These are phyloP conservation scores for Coptodon rendalli DNA, from an alignment of 2,113 vertebrate species.

Conservation along the genomic window DNA sequence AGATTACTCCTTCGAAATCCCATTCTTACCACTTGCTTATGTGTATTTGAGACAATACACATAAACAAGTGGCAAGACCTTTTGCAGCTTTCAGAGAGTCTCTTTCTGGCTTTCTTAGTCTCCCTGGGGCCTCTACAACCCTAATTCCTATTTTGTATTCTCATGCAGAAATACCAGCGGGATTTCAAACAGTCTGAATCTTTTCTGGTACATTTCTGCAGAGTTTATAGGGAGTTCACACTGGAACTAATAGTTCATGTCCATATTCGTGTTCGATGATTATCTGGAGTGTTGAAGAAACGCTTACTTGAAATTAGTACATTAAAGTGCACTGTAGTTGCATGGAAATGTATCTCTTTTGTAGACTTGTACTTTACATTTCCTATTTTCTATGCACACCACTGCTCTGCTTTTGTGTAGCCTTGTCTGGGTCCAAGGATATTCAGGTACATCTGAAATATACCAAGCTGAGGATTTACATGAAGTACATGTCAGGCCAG, in stretches of 20 bases:
- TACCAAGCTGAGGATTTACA: background rate
- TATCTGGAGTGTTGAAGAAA: background rate
- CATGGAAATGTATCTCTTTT: background rate
- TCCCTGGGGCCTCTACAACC: background rate
- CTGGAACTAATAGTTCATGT: background rate
- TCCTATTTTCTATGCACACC: background rate
- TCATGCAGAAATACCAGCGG: background rate
- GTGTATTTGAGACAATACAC: background rate
- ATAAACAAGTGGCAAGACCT: background rate
- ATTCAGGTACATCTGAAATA: background rate
- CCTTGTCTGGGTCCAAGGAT: background rate
- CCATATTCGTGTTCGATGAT: background rate
- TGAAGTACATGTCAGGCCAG: background rate
- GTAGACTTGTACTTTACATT: background rate
- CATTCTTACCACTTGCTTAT: background rate
- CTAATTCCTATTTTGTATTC: background rate
- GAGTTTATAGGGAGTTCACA: background rate
- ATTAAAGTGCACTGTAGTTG: background rate
- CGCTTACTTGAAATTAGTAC: background rate
- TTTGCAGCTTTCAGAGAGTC: background rate
- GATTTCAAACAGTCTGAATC: background rate
- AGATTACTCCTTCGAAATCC: accelerated
- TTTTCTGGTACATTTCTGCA: background rate
- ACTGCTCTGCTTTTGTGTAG: background rate
- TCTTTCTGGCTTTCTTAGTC: background rate